Evolutionary conservation across 2,113 vertebrate species (phyloP), one percentile per base, ranked within the genome.

Genomic region (Chaetura pelagica): DNA sequence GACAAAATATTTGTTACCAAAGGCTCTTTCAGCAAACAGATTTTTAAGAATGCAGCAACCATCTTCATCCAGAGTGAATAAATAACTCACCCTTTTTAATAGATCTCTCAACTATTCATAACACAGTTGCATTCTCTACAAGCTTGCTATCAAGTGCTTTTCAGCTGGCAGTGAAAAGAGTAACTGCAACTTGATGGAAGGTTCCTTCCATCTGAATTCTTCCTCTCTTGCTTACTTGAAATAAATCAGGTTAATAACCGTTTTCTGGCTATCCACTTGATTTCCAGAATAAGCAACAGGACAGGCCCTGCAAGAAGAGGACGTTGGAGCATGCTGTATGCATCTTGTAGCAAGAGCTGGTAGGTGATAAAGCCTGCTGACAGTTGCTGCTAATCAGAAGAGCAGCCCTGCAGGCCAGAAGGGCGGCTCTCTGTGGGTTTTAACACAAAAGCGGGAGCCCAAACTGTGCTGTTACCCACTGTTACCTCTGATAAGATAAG

Each of bases 321-420:
- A 29, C 22, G 24, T 64, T 30, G 57, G 58, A 73, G 30, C 24
- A 49, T 42, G 32, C 30, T 49, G 23, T 35, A 20, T 44, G 64
- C 26, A 38, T 87, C 88, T 46, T 49, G 27, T 9, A 46, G 64
- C 27, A 57, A 38, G 48, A 57, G n/a, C 55, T 1, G 63, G 71
- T 62, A 32, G 30, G 44, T 68, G 96, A 96, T 95, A 95, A 94
- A 89, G 79, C 61, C 35, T 54, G 16, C 48, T 84, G 79, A 87
- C 88, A 46, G 87, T 94, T 96, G 51, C 83, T 94, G 79, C 80
- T 96, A 93, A 96, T 96, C 95, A 74, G 90, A 84, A 90, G 86
- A 78, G 22, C 27, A 57, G 68, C 27, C 84, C 52, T 63, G 58
- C 82, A 78, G 59, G 84, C 79, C 48, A 87, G 59, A 91, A 84